Conservation (phyloP, 2,113 vertebrate genomes). For the Etia nguti region DNA sequence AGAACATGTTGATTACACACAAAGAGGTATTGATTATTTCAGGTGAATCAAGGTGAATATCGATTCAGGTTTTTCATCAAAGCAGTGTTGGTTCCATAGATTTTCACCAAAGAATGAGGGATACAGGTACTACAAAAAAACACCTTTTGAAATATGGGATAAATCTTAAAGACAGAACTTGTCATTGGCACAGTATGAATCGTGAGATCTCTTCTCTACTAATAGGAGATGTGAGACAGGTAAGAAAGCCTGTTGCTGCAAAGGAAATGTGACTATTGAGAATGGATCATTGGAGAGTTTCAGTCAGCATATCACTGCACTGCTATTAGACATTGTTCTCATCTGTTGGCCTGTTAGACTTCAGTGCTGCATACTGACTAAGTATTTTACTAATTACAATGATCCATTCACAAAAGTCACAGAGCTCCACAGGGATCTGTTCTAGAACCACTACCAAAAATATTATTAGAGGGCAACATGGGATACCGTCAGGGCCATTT, state of each 20-base stretch:
- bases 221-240: background rate
- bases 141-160: accelerated
- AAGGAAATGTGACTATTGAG: background rate
- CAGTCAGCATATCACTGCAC: background rate
- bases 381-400: background rate
- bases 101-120: background rate
- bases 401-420: background rate
- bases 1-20: background rate
- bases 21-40: background rate
- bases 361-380: background rate
- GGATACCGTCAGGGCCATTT: background rate
- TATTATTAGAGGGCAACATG: background rate
- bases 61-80: background rate
- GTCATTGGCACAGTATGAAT: background rate
- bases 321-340: background rate
- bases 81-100: background rate
- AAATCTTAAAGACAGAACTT: background rate
- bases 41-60: background rate
- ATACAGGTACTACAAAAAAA: background rate
- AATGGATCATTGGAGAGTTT: background rate
- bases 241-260: background rate
- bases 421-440: background rate
- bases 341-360: background rate
- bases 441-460: background rate
- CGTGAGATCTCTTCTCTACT: background rate